Evolutionary conservation across 92 coral and sea anemone genomes (phyloP).

Genomic region (Umimayanthus kanabou): DNA sequence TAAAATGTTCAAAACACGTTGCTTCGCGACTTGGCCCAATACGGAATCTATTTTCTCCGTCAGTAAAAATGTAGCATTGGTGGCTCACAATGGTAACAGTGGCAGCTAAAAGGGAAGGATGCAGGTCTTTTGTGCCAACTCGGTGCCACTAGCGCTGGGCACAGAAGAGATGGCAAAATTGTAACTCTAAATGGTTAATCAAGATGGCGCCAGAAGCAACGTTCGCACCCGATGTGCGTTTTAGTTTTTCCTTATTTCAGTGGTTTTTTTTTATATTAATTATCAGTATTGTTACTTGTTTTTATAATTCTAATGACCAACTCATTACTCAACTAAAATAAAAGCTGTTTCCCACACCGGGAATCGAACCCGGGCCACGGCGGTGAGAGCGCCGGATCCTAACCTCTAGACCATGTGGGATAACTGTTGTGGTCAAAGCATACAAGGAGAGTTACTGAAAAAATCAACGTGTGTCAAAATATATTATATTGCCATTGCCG

Average conservation of each 20-base stretch:
- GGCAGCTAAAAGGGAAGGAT: background rate
- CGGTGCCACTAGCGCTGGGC: slow-evolving; percentile 6
- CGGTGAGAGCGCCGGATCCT: slow-evolving; percentile 99
- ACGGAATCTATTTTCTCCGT: background rate
- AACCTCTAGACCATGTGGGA: slow-evolving; percentile 98
- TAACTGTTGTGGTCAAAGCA: background rate
- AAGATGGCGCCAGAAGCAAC: no score
- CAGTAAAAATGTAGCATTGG: no score
- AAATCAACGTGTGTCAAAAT: no score
- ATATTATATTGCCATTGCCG: no score
- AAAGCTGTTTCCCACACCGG: slow-evolving; percentile 69
- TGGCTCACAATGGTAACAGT: slow-evolving; percentile 3
- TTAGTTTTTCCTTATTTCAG: no score
- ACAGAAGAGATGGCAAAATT: background rate
- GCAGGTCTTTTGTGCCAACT: background rate
- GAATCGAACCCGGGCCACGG: slow-evolving; percentile 96
- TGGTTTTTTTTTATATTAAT: no score
- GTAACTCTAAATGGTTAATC: background rate
- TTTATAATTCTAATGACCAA: no score
- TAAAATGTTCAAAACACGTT: background rate
- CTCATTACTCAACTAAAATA: no score
- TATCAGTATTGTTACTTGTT: no score
- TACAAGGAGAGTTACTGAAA: no score
- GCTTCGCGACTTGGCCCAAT: slow-evolving; percentile 10
- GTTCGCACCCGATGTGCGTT: no score